Evolutionary conservation across 1,140 invertebrate species (phyloP).

Genomic region (Eciton burchellii): DNA sequence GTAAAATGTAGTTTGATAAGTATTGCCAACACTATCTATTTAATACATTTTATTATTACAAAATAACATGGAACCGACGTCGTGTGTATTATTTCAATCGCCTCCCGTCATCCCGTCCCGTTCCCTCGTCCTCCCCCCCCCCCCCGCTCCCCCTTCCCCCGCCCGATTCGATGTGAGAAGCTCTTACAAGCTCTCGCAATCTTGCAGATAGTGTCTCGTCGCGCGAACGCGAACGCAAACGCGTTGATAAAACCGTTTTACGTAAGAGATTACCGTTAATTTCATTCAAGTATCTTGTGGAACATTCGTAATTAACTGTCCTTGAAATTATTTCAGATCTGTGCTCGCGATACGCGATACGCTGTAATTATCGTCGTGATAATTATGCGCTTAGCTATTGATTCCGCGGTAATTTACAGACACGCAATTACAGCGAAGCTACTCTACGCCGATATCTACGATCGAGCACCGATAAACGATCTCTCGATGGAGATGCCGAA

Average conservation of each 20-base stretch:
- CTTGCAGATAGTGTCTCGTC: no score
- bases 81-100: slow-evolving; percentile 40
- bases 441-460: background rate
- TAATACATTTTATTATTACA: slow-evolving; percentile 85
- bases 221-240: no score
- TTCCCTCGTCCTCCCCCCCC: no score
- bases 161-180: no score
- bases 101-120: background rate
- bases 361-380: background rate
- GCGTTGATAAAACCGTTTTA: background rate
- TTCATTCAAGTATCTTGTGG: background rate
- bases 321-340: background rate
- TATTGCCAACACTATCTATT: slow-evolving; percentile 84
- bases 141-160: no score
- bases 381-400: background rate
- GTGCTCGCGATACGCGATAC: background rate
- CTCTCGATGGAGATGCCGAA: slow-evolving; percentile 2
- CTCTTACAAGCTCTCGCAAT: no score
- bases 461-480: slow-evolving; percentile 19
- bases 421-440: slow-evolving; percentile 2
- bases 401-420: background rate
- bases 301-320: no score
- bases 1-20: slow-evolving; percentile 82
- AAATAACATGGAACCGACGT: slow-evolving; percentile 73
- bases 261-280: background rate